Base-by-base conservation (phyloP, 2,888 invertebrate genomes). In the Steinernema scapterisci region DNA sequence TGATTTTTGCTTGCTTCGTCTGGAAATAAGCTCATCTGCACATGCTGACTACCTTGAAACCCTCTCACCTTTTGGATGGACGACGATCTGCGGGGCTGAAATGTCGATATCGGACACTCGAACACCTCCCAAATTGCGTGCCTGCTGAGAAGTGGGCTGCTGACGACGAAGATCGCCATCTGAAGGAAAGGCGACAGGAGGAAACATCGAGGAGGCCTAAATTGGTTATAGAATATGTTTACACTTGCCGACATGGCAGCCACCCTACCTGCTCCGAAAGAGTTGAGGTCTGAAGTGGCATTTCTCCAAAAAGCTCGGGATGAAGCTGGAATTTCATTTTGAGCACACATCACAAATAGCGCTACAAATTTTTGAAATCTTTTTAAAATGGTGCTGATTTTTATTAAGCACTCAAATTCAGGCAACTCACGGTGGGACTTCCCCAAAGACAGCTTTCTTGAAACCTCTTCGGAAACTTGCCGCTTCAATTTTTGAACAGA, bases 221-320 rank as follows among this genome's bases (percentile, higher is more conserved):
- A 63, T 11, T 38, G 21, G 21, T n/a, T n/a, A n/a, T n/a, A 52
- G 52, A 63, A 63, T 9, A 16, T 25, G 9, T 31, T 63, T 6
- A 16, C 3, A 48, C 13, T 3, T 31, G 63, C 9, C 1, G 19
- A 16, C 23, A 5, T 54, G 27, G 1, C 16, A 31, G 16, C 5
- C 5, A 13, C 6, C 25, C 1, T 16, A 63, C 63, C 38, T 63
- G 63, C 31, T 63, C 63, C 2, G 38, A 31, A 1, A 31, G 16
- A 11, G 25, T 11, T 6, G 63, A 63, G 31, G 27, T 13, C 27
- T 63, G 27, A 16, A 27, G 23, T 2, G 63, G 63, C 63, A 76
- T 43, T 7, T 80, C 81, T 7, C 80, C 80, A 56, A 83, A 83
- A 0, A 83, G 74, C 54, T 83, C 83, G 0, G 83, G 83, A 72